These are phyloP conservation scores for Drosophila borealis DNA, from an alignment of 2,888 invertebrate species.

Conservation along the genomic window DNA sequence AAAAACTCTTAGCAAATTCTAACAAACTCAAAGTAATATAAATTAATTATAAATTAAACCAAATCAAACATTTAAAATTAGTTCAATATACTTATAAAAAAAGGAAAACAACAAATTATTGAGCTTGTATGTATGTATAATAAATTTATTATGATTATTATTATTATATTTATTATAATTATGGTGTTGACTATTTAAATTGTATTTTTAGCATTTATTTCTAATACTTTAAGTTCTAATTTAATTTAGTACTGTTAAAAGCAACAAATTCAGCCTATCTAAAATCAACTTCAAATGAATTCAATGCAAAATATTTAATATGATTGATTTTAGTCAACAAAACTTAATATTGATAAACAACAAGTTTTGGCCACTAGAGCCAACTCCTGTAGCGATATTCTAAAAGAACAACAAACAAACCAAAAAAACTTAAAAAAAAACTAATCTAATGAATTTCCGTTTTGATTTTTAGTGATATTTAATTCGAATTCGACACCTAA, in stretches of 20 bases:
- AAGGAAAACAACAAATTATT: slow-evolving; percentile 38
- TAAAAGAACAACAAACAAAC: slow-evolving; percentile 59
- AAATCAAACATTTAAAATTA: slow-evolving; percentile 76
- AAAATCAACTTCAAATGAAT: slow-evolving; percentile 38
- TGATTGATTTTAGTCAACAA: slow-evolving; percentile 52
- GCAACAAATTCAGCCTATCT: slow-evolving; percentile 22
- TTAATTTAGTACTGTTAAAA: slow-evolving; percentile 33
- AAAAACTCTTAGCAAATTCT: slow-evolving; percentile 72
- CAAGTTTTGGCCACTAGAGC: slow-evolving; percentile 59
- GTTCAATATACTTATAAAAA: slow-evolving; percentile 51
- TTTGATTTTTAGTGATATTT: slow-evolving; percentile 74
- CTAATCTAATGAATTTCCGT: slow-evolving; percentile 48
- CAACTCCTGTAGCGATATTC: slow-evolving; percentile 72
- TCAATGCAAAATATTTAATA: slow-evolving; percentile 43
- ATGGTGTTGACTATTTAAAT: slow-evolving; percentile 59
- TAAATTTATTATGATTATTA: slow-evolving; percentile 60
- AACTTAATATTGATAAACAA: slow-evolving; percentile 38
- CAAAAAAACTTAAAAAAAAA: slow-evolving; percentile 32
- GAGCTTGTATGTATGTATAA: slow-evolving; percentile 76
- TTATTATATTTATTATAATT: slow-evolving; percentile 54
- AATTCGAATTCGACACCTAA: slow-evolving; percentile 60
- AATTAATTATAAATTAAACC: slow-evolving; percentile 70
- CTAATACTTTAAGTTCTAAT: slow-evolving; percentile 53
- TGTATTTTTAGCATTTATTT: slow-evolving; percentile 61
- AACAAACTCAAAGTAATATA: slow-evolving; percentile 71